Base-by-base conservation (phyloP, 2,113 vertebrate genomes). In the Atrichornis clamosus region DNA sequence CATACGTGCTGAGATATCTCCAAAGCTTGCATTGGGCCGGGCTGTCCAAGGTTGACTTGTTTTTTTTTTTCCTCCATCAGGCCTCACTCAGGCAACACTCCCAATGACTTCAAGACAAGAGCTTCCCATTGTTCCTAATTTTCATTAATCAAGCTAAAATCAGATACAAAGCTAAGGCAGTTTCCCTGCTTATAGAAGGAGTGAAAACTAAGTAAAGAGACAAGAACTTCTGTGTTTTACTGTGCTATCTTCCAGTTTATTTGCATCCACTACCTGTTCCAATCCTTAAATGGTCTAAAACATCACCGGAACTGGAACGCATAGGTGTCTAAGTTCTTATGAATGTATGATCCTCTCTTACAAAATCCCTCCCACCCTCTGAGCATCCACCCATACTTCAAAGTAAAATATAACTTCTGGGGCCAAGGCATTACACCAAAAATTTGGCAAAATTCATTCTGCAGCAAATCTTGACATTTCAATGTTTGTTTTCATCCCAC, bases 381-480 rank as follows among this genome's bases (percentile, higher is more conserved):
- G 35, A 86, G 89, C 65, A 63, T 81, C 59, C 64, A 90, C 39
- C 33, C 73, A 55, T 78, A 81, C 47, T 93, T 94, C 73, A 95
- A 95, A 92, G 60, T 16, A 91, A 87, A 77, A 89, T 46, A 41
- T 56, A 89, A 95, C 93, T 84, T 26, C 58, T 35, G 53, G 20
- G 80, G 62, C 94, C 84, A 95, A 96, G 49, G 28, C 23, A 91
- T 94, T 87, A 89, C 82, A 76, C 13, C 15, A 92, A 87, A 91
- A 89, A 53, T 20, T 79, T 84, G 87, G 84, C n/a, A 95, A 91
- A 97, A 96, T 58, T 82, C 47, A 73, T 96, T 53, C 87, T 79
- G 78, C 49, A 94, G 76, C 72, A 93, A 90, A 94, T 85, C 75
- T 68, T 97, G 94, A 97, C 88, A 95, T 97, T 97, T 96, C 75